These are phyloP conservation scores for Girardinichthys multiradiatus DNA, from an alignment of 2,113 vertebrate species.

Conservation along the genomic window DNA sequence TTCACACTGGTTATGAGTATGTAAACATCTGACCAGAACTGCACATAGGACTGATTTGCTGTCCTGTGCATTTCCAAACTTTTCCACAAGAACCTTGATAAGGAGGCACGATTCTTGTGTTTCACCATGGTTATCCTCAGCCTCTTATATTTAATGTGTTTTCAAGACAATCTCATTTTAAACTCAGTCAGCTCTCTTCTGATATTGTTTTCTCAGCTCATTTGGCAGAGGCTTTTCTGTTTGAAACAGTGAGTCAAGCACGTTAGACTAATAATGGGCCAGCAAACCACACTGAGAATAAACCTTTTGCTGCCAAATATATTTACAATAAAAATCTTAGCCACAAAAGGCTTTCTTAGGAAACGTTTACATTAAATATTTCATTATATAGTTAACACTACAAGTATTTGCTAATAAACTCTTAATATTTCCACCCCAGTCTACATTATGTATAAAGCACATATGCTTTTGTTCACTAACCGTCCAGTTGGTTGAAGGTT, in stretches of 20 bases:
- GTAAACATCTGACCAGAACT: no score
- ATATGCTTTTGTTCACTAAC: slow-evolving; percentile 48
- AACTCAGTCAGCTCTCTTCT: slow-evolving; percentile 12
- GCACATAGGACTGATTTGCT: no score
- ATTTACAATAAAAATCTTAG: slow-evolving; percentile 2
- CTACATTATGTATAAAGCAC: background rate
- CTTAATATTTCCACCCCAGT: background rate
- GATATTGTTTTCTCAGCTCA: slow-evolving; percentile 21
- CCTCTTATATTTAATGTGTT: no score
- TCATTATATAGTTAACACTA: background rate
- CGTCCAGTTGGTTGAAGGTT: slow-evolving; percentile 40
- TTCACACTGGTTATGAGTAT: no score
- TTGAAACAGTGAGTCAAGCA: slow-evolving; percentile 29
- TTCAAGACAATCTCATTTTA: background rate
- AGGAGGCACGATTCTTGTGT: background rate
- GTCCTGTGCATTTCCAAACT: background rate
- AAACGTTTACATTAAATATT: no score
- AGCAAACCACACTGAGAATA: slow-evolving; percentile 22
- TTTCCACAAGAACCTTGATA: background rate
- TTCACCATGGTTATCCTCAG: background rate
- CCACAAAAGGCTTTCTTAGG: no score
- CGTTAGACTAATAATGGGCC: slow-evolving; percentile 37
- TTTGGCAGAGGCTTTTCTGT: slow-evolving; percentile 21
- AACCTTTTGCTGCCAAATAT: slow-evolving; percentile 15
- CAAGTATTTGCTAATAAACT: background rate